Base-by-base conservation (phyloP, 2,797 vertebrate genomes). In the Paratrypauchen microcephalus region DNA sequence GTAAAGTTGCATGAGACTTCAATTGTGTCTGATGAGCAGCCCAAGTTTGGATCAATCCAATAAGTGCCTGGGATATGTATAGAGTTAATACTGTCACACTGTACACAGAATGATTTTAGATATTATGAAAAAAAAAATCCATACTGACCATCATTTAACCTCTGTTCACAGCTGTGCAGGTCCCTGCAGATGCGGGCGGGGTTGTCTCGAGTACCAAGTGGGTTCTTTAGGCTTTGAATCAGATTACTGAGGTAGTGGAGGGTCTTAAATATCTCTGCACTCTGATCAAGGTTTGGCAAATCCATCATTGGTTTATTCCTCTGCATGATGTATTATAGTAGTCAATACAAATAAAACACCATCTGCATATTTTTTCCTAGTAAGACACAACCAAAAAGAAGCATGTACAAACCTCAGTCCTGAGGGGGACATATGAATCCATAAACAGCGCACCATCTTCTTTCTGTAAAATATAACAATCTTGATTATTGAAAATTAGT, bases 161-260 rank as follows among this genome's bases (percentile, higher is more conserved):
- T 97, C 89, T 95, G 94, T 93, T 98, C 96, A 94, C 97, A 99
- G 93, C 96, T 95, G 94, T 96, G 95, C 83, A 99, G 95, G 91
- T 99, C 97, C 86, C 95, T 94, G 91, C 97, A 99, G 89, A 99
- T 95, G 72, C 97, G 96, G 78, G 95, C 96, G 0, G 97, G 97
- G 83, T 98, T 97, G 62, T 97, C 96, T 84, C 90, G 94, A 61
- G 96, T 98, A 77, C 97, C 97, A 89, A 98, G 90, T 69, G 97
- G 97, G 84, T 96, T 98, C 88, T 97, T 99, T 89, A 99, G 96
- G 94, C 95, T 98, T 91, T 96, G 96, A 86, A 99, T 96, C 93
- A 99, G 95, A 90, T 94, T 96, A 94, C 95, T 98, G 95, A 99
- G 96, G 95, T 99, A 98, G 95, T 98, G 96, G 91, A 99, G 94